Evolutionary conservation across 2,888 invertebrate species (phyloP).

Genomic region (Oasisia sp.): DNA sequence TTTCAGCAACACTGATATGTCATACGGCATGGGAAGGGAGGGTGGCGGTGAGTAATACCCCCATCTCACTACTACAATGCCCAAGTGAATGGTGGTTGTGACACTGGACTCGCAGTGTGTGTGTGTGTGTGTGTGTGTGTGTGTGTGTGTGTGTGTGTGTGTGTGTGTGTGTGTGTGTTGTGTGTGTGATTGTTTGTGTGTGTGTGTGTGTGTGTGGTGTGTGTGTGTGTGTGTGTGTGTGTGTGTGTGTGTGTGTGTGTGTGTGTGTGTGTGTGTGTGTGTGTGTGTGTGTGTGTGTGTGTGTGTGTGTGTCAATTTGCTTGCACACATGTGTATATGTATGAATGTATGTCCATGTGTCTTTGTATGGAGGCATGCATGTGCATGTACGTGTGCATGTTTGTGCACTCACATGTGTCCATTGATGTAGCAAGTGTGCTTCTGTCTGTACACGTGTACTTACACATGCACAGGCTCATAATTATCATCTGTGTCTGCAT

Average conservation of each 20-base stretch:
- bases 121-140: background rate
- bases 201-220: background rate
- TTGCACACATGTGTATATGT: too few species aligned
- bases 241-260: background rate
- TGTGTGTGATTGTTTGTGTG: background rate
- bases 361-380: too few species aligned
- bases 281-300: too few species aligned
- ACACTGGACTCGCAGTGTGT: background rate
- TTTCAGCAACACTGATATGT: constrained; percentile 13
- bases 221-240: background rate
- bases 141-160: background rate
- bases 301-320: too few species aligned
- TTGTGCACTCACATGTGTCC: too few species aligned
- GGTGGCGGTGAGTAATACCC: background rate
- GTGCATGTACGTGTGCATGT: too few species aligned
- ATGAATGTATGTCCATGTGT: too few species aligned
- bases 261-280: too few species aligned
- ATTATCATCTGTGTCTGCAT: background rate
- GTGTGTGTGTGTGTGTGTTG: background rate
- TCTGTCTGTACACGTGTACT: too few species aligned
- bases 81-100: background rate
- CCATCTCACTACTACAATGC: background rate
- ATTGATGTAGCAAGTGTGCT: too few species aligned
- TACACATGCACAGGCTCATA: background rate
- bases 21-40: background rate